Evolutionary conservation across 64 coral and sea anemone species (phyloP).

Genomic region (Stichodactyla helianthus): DNA sequence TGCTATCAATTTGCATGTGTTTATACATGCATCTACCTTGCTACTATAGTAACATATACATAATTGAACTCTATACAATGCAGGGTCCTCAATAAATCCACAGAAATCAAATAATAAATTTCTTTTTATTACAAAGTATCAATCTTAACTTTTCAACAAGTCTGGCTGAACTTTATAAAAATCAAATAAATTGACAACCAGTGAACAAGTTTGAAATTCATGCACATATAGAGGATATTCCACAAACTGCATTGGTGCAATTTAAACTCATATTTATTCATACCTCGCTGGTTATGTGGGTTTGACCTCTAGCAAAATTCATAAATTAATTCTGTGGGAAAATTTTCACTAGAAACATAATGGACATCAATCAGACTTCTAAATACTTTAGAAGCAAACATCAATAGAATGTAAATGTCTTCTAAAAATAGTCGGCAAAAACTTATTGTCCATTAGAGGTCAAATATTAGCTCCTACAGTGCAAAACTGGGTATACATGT

Average conservation of each 20-base stretch:
- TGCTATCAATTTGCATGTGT: background rate
- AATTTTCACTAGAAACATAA: background rate
- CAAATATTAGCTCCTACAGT: slow-evolving; percentile 1
- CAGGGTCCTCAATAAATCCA: background rate
- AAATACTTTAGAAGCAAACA: background rate
- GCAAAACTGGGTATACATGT: background rate
- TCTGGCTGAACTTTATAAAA: no score
- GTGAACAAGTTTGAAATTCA: no score
- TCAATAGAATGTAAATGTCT: background rate
- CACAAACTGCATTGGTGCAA: background rate
- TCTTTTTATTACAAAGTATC: background rate
- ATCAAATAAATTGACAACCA: no score
- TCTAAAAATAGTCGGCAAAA: slow-evolving; percentile 4
- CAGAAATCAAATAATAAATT: background rate
- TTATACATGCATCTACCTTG: background rate
- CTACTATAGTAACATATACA: background rate
- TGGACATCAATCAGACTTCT: background rate
- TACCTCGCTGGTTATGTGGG: background rate
- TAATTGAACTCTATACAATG: no score
- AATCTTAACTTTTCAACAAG: no score
- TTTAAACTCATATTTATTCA: background rate
- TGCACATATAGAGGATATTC: no score
- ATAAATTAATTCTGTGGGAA: background rate
- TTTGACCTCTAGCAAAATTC: slow-evolving; percentile 4
- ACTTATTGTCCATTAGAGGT: background rate